Evolutionary conservation across 1,140 invertebrate species (phyloP).

Genomic region (Theocolax elegans): DNA sequence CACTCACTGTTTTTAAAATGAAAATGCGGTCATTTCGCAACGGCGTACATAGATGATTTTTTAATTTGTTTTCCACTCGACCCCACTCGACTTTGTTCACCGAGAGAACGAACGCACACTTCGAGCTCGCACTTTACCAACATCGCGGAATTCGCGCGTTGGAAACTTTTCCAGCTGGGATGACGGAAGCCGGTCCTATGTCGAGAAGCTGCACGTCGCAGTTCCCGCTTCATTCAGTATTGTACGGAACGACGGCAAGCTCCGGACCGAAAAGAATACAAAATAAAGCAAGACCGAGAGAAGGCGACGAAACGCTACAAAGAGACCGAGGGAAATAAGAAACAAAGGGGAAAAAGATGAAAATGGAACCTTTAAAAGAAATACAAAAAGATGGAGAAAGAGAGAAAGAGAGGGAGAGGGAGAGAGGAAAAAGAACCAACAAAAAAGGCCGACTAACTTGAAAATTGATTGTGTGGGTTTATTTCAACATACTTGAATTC

Average conservation of each 20-base stretch:
- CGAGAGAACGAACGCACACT: background rate
- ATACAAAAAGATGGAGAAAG: background rate
- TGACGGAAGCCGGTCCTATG: too few relatives aligned
- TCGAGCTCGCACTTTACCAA: background rate
- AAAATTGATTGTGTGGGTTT: background rate
- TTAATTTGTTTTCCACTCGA: conserved; percentile 9
- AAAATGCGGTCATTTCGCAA: background rate
- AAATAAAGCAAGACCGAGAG: conserved; percentile 1
- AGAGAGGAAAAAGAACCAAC: too few relatives aligned
- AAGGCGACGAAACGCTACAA: conserved; percentile 1
- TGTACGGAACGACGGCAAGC: background rate
- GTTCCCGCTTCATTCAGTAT: too few relatives aligned
- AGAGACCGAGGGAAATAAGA: background rate
- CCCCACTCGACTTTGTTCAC: background rate
- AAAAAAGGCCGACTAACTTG: background rate
- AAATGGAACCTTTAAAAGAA: background rate
- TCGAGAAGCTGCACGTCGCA: too few relatives aligned
- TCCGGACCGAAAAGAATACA: conserved; percentile 21
- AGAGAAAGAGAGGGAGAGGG: background rate
- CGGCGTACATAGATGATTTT: background rate
- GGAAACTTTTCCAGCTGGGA: conserved; percentile 41
- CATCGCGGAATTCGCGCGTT: conserved; percentile 20
- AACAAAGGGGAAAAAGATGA: background rate
- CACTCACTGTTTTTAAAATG: too few relatives aligned
- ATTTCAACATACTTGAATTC: background rate